Conservation (phyloP, 2,113 vertebrate genomes). For the Hymenochirus boettgeri region DNA sequence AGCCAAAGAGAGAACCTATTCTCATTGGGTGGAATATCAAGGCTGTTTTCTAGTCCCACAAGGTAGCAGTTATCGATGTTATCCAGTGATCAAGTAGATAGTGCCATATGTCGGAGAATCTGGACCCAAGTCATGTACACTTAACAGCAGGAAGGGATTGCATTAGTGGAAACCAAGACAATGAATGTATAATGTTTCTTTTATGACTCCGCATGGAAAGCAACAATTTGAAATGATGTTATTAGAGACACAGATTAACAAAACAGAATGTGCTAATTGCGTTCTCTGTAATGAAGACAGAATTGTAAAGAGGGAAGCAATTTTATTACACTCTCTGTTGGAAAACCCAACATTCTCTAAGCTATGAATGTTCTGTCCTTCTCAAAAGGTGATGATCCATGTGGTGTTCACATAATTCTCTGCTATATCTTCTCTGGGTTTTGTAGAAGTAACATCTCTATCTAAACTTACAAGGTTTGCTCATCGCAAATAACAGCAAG, state of each 20-base stretch:
- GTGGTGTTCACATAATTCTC: neutral
- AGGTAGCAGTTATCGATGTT: neutral
- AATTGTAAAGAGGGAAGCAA: neutral
- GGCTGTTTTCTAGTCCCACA: neutral
- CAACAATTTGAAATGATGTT: slow-evolving; percentile 22
- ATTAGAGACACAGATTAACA: slow-evolving; percentile 29
- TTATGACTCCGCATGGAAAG: slow-evolving; percentile 20
- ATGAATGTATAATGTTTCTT: slow-evolving; percentile 11
- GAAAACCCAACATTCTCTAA: neutral
- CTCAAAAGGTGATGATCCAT: neutral
- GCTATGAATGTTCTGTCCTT: neutral
- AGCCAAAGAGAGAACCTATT: neutral
- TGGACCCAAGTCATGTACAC: slow-evolving; percentile 2
- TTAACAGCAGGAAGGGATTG: slow-evolving; percentile 10
- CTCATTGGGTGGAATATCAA: neutral
- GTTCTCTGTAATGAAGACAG: slow-evolving; percentile 12
- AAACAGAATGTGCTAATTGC: slow-evolving; percentile 22
- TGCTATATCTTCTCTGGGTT: neutral
- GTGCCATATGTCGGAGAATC: neutral
- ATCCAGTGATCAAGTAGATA: neutral
- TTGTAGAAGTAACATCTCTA: neutral
- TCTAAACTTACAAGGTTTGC: neutral
- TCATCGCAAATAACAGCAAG: neutral
- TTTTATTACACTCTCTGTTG: slow-evolving; percentile 4
- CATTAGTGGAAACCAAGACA: neutral